Percentiles rank a stretch among this genome's conserved stretches.
phyloP scores from a whole-genome alignment of 2,797 vertebrate species.

The Heterohyrax brucei region DNA sequence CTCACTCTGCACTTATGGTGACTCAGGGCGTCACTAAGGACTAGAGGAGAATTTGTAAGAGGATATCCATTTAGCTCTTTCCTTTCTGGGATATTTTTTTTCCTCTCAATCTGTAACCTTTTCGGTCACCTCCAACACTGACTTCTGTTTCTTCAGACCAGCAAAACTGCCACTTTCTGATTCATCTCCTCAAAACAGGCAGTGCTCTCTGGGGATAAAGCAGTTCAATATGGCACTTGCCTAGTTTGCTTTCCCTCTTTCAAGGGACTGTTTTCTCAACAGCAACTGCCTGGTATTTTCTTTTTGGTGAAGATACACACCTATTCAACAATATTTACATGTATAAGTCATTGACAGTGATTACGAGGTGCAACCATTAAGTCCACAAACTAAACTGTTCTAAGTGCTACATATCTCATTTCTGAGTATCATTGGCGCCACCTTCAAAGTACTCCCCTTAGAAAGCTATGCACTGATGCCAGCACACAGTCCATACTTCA shows the following conservation, averaged over 20 bases:
- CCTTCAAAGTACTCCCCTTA: no score
- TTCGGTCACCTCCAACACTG: neutral
- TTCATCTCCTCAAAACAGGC: neutral
- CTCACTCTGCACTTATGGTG: neutral
- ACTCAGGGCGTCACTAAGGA: no score
- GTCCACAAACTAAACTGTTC: no score
- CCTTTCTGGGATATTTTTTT: constrained; percentile 35
- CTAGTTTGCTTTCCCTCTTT: neutral
- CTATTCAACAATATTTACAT: neutral
- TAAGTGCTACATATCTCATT: no score
- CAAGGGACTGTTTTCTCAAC: neutral
- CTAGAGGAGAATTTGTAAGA: neutral
- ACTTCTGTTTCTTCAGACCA: neutral
- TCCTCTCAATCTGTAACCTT: neutral
- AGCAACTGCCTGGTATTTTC: neutral
- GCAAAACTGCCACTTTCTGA: neutral
- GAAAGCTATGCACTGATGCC: no score
- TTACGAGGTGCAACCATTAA: neutral
- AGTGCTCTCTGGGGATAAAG: rapidly evolving
- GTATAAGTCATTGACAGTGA: neutral
- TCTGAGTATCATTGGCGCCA: no score
- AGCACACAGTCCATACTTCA: no score
- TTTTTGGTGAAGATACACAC: no score
- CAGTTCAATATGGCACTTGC: neutral
- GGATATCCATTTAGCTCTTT: neutral